Percentiles rank a stretch among this genome's conserved stretches.
Conservation (phyloP, 1,140 invertebrate genomes). For the Temnothorax curvispinosus region DNA sequence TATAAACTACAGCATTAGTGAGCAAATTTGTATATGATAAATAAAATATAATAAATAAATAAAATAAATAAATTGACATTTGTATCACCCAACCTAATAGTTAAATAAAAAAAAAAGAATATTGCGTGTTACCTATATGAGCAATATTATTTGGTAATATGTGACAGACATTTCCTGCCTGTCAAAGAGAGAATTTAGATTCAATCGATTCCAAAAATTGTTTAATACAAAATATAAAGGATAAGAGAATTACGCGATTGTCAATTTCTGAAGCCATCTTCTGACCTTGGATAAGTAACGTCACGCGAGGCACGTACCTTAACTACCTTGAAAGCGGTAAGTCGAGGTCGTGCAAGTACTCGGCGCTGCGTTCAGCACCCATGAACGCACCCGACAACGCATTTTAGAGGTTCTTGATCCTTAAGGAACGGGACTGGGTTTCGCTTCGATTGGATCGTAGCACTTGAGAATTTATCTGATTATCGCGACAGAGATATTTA, state of each 20-base stretch:
- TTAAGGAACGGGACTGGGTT: constrained; percentile 31
- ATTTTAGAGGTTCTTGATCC: constrained; percentile 55
- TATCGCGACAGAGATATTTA: background rate
- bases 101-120: background rate
- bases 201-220: background rate
- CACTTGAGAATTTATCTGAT: background rate
- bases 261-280: constrained; percentile 78
- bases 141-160: background rate
- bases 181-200: background rate
- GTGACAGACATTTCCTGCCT: background rate
- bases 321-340: constrained; percentile 78
- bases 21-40: background rate
- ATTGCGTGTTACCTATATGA: background rate
- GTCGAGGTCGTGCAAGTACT: constrained; percentile 73
- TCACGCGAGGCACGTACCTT: constrained; percentile 80
- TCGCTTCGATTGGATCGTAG: constrained; percentile 1
- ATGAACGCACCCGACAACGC: constrained; percentile 29
- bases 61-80: background rate
- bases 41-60: background rate
- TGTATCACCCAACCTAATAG: background rate
- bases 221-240: constrained; percentile 5
- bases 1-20: background rate
- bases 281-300: constrained; percentile 84
- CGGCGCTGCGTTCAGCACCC: constrained; percentile 42
- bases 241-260: constrained; percentile 4